A percentile compares a stretch with the other conserved stretches of the same genome.
Evolutionary conservation across 2,113 vertebrate genomes (phyloP).

Genomic region (Promerops cafer): DNA sequence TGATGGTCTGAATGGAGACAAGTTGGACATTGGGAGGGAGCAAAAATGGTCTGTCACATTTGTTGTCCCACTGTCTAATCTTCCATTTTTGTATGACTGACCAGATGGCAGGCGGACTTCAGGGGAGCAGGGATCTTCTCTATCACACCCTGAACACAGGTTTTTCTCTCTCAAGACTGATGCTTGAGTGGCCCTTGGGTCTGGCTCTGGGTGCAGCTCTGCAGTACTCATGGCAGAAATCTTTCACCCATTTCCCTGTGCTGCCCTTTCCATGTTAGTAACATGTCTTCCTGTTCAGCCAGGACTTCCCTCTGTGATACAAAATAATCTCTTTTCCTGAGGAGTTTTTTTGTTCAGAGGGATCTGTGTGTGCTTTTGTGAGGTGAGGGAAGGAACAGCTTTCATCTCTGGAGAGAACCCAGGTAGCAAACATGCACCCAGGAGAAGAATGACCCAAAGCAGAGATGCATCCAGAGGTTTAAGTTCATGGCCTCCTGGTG

Average conservation of each 20-base stretch:
- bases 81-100: neutral
- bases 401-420: neutral
- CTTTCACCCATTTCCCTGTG: neutral
- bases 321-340: neutral
- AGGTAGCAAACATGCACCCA: too few relatives aligned
- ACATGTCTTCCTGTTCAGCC: neutral
- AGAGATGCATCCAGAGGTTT: neutral
- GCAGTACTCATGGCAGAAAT: neutral
- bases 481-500: neutral
- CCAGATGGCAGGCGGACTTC: neutral
- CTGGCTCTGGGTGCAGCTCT: neutral
- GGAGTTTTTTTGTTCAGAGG: neutral
- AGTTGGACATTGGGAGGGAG: neutral
- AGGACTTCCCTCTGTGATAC: neutral
- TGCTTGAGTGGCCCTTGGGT: rapidly evolving
- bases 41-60: neutral
- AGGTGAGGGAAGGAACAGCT: neutral
- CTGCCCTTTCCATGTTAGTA: neutral
- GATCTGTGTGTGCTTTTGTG: neutral
- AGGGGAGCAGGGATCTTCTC: neutral
- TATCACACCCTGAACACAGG: rapidly evolving
- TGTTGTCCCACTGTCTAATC: neutral
- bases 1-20: neutral
- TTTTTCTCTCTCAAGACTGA: neutral
- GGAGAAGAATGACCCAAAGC: neutral